Base-by-base conservation (phyloP, 2,797 vertebrate genomes). In the Brachyrhaphis roseni region DNA sequence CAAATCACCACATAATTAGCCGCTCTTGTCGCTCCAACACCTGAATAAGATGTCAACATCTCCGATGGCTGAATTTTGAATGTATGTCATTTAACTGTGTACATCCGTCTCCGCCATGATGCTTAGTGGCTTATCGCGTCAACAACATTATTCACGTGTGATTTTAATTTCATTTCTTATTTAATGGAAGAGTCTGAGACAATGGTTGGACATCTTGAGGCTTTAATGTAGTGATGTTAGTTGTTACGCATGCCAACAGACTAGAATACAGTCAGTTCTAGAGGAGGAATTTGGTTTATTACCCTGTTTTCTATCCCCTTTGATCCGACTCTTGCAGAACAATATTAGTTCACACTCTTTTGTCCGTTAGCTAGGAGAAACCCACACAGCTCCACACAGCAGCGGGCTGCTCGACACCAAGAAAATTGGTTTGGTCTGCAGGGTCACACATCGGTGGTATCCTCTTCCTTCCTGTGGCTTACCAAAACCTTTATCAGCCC, bases 401-500 rank as follows among this genome's bases (percentile, higher is more conserved):
- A 74, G 46, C 36, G 20, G 74, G 78, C 82, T 75, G 45, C 72
- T 77, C 90, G 91, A 93, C 88, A 87, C 73, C 87, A 78, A 46
- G 88, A 86, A 92, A 93, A 92, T 93, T 91, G 92, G 91, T 92
- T 93, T 92, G 86, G 89, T 87, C 89, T 83, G 83, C 77, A 74
- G 84, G 89, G 88, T 92, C 87, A 88, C 91, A 86, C 82, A 71
- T 88, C 66, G 77, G 64, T 75, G 79, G 79, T 86, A 80, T 77
- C 89, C 73, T 45, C 70, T 74, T 28, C 80, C 86, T 89, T 88
- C 83, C 79, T 55, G 53, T 82, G 75, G 81, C 64, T 85, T 73
- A 75, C 76, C 31, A 82, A 88, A 89, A 74, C 78, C 49, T 86
- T 78, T 84, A 88, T 86, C 78, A 77, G 83, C 2, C 1, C 43